Evolutionary conservation across 2,113 vertebrate species (phyloP).

Genomic region (Nestor notabilis): DNA sequence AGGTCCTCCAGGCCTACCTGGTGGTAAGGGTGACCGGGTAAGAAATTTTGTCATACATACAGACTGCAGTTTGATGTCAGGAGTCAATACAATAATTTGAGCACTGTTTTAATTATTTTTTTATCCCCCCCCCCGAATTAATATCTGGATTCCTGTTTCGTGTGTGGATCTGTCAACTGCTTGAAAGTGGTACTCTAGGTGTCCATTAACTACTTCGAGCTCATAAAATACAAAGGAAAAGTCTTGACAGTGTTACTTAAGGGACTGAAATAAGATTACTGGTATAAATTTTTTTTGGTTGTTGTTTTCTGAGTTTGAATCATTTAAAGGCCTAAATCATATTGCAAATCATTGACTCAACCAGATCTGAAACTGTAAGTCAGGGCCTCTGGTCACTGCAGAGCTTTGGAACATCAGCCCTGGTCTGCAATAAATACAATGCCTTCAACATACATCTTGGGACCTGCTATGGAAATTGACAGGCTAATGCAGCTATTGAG

Average conservation of each 20-base stretch:
- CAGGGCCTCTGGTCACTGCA: not conserved
- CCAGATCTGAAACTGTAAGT: not conserved
- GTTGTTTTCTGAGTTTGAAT: not conserved
- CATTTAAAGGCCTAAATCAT: not conserved
- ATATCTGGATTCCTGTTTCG: not conserved
- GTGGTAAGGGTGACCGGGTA: conserved; percentile 92
- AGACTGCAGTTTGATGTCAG: not conserved
- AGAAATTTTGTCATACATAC: conserved; percentile 5
- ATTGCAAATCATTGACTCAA: not conserved
- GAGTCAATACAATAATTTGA: not conserved
- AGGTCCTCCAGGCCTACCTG: conserved; percentile 87
- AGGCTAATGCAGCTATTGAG: not conserved
- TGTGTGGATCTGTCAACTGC: not conserved
- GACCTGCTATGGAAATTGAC: not conserved
- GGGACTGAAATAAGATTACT: not conserved
- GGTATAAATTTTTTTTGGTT: rapidly evolving
- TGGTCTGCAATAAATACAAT: not conserved
- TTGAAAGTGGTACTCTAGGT: not conserved
- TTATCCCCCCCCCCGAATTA: not conserved
- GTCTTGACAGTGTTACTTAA: not conserved
- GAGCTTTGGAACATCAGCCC: not conserved
- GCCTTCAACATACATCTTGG: not conserved
- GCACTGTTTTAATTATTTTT: not conserved
- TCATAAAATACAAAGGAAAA: not conserved
- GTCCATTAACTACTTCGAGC: not conserved